Evolutionary conservation across 2,888 invertebrate species (phyloP), one percentile per base, ranked within the genome.

Genomic region (Zootermopsis nevadensis): DNA sequence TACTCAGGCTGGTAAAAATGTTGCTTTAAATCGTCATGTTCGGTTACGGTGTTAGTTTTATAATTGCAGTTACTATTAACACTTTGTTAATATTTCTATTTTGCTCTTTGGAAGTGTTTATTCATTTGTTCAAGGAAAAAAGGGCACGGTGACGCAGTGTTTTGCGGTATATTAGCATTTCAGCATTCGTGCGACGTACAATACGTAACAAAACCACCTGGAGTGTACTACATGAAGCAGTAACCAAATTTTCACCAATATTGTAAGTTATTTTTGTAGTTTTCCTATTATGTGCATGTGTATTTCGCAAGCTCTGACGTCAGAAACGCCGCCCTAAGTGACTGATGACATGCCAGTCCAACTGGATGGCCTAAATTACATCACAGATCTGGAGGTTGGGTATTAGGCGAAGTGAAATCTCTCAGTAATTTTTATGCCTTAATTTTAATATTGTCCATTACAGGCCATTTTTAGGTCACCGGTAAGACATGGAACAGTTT

Each of bases 321-420:
- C 84, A 84, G 77, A 77, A 74, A 82, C 84, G 81, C 84, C 84
- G 81, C 84, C 84, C 83, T 83, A 60, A 77, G 81, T 77, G 33
- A 60, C 84, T 83, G 83, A 84, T 83, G 84, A 82, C 84, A 84
- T 84, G 80, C 84, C 83, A 84, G 81, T 81, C 82, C 76, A 55
- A 80, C 69, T 80, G 83, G 55, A 81, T 67, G 60, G 81, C 79
- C 79, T 81, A 83, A 84, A 81, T 79, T 84, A 83, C 84, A 83
- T 83, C 83, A 84, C 74, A 35, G 66, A 72, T 66, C 35, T 67
- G 24, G 35, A 35, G 77, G 80, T 35, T 84, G 38, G 79, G 10
- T 66, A 66, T 79, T n/a, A 31, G 31, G 15, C 6, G 6, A 60
- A 60, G 6, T 60, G n/a, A n/a, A 27, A 6, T 27, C 60, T 60